Conservation (phyloP, 2,797 vertebrate genomes). For the Notolepis coatsorum region DNA sequence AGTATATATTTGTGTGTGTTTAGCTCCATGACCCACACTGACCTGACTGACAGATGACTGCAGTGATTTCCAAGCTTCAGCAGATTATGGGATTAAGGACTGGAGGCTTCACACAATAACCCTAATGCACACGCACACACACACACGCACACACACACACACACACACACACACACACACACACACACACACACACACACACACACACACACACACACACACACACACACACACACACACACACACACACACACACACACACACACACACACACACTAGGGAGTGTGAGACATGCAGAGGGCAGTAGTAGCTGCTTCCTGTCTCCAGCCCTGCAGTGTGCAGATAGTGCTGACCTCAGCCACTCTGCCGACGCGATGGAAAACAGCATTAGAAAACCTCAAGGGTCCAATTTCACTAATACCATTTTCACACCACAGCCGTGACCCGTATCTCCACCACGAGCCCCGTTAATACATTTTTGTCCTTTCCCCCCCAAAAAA, state of each 20-base stretch:
- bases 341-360: slow-evolving; percentile 28
- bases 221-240: slow-evolving; percentile 18
- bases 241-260: slow-evolving; percentile 15
- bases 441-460: slow-evolving; percentile 58
- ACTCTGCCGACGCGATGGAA: slow-evolving; percentile 52
- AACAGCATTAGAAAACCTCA: slow-evolving; percentile 60
- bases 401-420: slow-evolving; percentile 69
- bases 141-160: slow-evolving; percentile 10
- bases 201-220: slow-evolving; percentile 18
- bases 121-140: slow-evolving; percentile 63
- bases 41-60: slow-evolving; percentile 80
- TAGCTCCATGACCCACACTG: slow-evolving; percentile 59
- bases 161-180: slow-evolving; percentile 19
- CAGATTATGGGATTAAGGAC: slow-evolving; percentile 84
- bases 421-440: slow-evolving; percentile 54
- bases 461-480: slow-evolving; percentile 61
- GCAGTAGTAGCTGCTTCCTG: slow-evolving; percentile 36
- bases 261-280: background rate
- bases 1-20: too few species aligned
- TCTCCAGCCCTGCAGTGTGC: slow-evolving; percentile 11
- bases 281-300: slow-evolving; percentile 31
- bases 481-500: slow-evolving; percentile 64
- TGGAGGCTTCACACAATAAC: slow-evolving; percentile 79
- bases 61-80: slow-evolving; percentile 81
- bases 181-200: slow-evolving; percentile 17